Percentiles rank a stretch among this genome's conserved stretches.
Evolutionary conservation across 2,113 vertebrate species (phyloP).

Genomic region (Eulacestoma nigropectus): DNA sequence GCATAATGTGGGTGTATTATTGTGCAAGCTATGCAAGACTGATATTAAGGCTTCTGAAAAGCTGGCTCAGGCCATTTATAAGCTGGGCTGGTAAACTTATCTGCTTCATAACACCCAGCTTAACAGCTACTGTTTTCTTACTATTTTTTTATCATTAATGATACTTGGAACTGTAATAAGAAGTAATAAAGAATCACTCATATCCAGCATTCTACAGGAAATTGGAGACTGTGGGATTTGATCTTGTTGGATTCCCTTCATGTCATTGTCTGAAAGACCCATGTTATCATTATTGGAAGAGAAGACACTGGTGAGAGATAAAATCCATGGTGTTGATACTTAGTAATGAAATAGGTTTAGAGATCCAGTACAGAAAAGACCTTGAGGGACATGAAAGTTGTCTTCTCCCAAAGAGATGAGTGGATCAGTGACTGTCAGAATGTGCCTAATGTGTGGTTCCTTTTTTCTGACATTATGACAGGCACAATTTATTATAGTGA

Average conservation of each 20-base stretch:
- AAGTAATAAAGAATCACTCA: not conserved
- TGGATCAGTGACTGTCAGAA: not conserved
- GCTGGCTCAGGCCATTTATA: slow-evolving; percentile 48
- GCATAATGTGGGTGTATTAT: slow-evolving; percentile 9
- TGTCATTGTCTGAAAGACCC: not conserved
- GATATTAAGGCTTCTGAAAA: slow-evolving; percentile 62
- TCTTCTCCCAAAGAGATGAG: not conserved
- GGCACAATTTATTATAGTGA: not conserved
- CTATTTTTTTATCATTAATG: slow-evolving; percentile 3
- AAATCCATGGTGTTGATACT: not conserved
- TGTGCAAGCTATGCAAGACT: slow-evolving; percentile 50
- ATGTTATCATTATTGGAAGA: not conserved
- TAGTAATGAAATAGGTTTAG: not conserved
- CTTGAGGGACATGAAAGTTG: not conserved
- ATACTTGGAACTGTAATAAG: not conserved
- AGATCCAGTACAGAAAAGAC: not conserved
- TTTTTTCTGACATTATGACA: not conserved
- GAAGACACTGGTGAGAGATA: not conserved
- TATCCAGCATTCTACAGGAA: not conserved
- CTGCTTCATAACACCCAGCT: slow-evolving; percentile 53
- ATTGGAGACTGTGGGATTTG: not conserved
- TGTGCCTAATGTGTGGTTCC: not conserved
- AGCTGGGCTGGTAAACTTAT: slow-evolving; percentile 47
- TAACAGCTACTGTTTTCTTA: not conserved
- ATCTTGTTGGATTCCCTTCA: not conserved